Evolutionary conservation across 2,888 invertebrate species (phyloP).

Genomic region (Pelosia muscerda): DNA sequence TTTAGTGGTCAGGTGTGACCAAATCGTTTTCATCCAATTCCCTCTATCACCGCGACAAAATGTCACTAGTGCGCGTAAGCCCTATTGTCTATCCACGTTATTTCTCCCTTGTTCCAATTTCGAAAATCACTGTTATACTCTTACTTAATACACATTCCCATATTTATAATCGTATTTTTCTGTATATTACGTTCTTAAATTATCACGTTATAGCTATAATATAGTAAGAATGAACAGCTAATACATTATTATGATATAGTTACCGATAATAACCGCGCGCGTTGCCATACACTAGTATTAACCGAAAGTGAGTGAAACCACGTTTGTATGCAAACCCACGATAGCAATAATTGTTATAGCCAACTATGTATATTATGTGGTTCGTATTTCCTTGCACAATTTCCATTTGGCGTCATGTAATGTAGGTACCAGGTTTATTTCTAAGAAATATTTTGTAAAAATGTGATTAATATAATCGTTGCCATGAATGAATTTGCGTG

Average conservation of each 20-base stretch:
- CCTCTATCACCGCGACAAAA: no score
- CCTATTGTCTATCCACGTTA: not conserved
- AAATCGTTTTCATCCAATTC: no score
- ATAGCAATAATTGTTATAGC: constrained; percentile 24
- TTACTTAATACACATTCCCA: constrained; percentile 71
- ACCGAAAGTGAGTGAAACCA: constrained; percentile 37
- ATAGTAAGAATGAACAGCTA: constrained; percentile 54
- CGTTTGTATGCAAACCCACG: constrained; percentile 37
- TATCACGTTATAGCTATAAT: constrained; percentile 60
- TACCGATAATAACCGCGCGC: constrained; percentile 76
- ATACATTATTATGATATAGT: constrained; percentile 70
- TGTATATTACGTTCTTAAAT: constrained; percentile 73
- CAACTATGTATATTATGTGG: constrained; percentile 19
- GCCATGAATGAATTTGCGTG: constrained; percentile 58
- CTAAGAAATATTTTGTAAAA: constrained; percentile 40
- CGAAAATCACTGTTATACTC: constrained; percentile 40
- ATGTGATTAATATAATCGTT: constrained; percentile 57
- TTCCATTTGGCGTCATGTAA: constrained; percentile 30
- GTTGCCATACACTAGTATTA: constrained; percentile 79
- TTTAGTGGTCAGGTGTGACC: no score
- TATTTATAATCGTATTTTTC: constrained; percentile 64
- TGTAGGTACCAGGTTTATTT: constrained; percentile 33
- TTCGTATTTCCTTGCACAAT: constrained; percentile 30
- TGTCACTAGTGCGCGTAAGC: no score
- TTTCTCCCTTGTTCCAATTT: constrained; percentile 33